phyloP scores from a whole-genome alignment of 1,140 invertebrate genomes.

The Ceratina australensis region DNA sequence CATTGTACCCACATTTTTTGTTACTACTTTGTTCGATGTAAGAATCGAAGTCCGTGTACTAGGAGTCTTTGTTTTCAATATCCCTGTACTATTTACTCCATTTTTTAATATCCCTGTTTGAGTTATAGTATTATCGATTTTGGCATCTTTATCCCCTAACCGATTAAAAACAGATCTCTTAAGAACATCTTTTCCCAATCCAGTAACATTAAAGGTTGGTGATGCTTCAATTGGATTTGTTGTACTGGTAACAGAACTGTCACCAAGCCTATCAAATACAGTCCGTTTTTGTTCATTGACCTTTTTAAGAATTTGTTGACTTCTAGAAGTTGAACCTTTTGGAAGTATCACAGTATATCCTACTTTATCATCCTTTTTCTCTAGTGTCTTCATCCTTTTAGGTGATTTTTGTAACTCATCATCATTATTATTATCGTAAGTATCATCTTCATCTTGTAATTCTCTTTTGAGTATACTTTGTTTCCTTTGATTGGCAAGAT shows the following conservation, averaged over 20 bases:
- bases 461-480: constrained; percentile 62
- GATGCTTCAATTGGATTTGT: constrained; percentile 70
- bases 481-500: constrained; percentile 51
- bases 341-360: constrained; percentile 78
- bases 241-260: constrained; percentile 77
- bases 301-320: constrained; percentile 75
- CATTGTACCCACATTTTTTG: constrained; percentile 73
- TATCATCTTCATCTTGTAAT: constrained; percentile 35
- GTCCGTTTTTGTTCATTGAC: constrained; percentile 73
- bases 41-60: constrained; percentile 54
- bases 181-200: constrained; percentile 70
- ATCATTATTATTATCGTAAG: constrained; percentile 55
- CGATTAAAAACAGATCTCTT: constrained; percentile 77
- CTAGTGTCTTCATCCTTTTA: constrained; percentile 67
- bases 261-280: constrained; percentile 78
- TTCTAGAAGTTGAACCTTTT: constrained; percentile 72
- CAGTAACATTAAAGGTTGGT: constrained; percentile 75
- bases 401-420: constrained; percentile 57
- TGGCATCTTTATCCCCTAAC: constrained; percentile 74
- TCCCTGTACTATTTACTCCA: constrained; percentile 62
- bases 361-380: constrained; percentile 72
- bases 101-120: constrained; percentile 68
- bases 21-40: constrained; percentile 56
- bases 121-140: constrained; percentile 65
- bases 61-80: constrained; percentile 67